phyloP scores from a whole-genome alignment of 2,797 vertebrate species.

The Epinephelus coioides region DNA sequence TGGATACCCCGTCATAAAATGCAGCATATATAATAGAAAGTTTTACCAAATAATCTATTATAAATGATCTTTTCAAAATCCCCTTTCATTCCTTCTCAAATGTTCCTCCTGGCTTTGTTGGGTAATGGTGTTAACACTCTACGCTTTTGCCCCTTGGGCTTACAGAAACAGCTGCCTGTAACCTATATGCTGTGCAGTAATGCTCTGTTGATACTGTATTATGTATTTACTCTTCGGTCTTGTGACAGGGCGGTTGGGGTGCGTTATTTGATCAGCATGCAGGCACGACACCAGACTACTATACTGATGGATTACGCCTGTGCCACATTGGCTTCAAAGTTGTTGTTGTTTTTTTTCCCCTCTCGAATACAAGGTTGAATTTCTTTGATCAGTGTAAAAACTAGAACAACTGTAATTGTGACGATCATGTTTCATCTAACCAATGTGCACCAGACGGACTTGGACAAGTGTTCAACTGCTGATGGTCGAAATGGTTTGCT shows the following conservation, averaged over 20 bases:
- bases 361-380: constrained; percentile 31
- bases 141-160: constrained; percentile 42
- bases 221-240: constrained; percentile 65
- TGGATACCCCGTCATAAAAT: background rate
- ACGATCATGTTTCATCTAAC: constrained; percentile 44
- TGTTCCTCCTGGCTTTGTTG: constrained; percentile 49
- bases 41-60: constrained; percentile 46
- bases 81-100: constrained; percentile 47
- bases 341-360: constrained; percentile 9
- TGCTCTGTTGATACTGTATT: constrained; percentile 67
- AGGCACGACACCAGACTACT: constrained; percentile 39
- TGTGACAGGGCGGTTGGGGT: constrained; percentile 40
- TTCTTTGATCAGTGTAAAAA: constrained; percentile 59
- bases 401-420: constrained; percentile 38
- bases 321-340: constrained; percentile 44
- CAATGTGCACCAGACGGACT: constrained; percentile 26
- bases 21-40: background rate
- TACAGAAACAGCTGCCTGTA: constrained; percentile 67
- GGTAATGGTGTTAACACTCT: constrained; percentile 57
- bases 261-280: constrained; percentile 70
- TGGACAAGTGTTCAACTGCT: constrained; percentile 52
- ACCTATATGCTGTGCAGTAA: constrained; percentile 60
- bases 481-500: constrained; percentile 48
- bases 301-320: constrained; percentile 71
- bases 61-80: constrained; percentile 35